These are phyloP conservation scores for Brenthis hecate DNA, from an alignment of 2,888 invertebrate genomes.

Conservation along the genomic window DNA sequence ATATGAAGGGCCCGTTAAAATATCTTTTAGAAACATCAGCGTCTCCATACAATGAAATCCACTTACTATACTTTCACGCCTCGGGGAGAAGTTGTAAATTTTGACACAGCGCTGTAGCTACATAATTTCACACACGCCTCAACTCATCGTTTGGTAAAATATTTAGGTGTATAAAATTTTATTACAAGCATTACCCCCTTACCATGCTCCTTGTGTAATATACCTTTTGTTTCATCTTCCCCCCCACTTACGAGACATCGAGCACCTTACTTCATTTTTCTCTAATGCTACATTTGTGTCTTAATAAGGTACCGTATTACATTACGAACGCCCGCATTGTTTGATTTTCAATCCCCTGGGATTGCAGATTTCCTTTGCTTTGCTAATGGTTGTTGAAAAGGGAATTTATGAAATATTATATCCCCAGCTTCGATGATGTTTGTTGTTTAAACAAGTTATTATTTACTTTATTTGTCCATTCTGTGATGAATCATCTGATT, in stretches of 20 bases:
- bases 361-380: conserved; percentile 65
- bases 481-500: conserved; percentile 13
- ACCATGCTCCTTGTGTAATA: conserved; percentile 66
- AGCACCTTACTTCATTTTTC: conserved; percentile 65
- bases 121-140: conserved; percentile 77
- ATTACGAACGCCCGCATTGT: conserved; percentile 70
- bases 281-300: conserved; percentile 77
- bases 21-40: conserved; percentile 29
- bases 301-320: conserved; percentile 77
- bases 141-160: conserved; percentile 77
- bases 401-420: conserved; percentile 59
- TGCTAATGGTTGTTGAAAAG: conserved; percentile 65
- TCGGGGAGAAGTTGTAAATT: conserved; percentile 62
- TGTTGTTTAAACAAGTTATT: conserved; percentile 14
- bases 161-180: conserved; percentile 81
- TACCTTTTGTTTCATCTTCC: conserved; percentile 67
- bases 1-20: conserved; percentile 16
- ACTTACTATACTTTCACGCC: conserved; percentile 45
- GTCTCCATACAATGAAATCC: conserved; percentile 45
- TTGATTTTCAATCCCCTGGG: conserved; percentile 75
- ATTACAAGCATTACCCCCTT: conserved; percentile 76
- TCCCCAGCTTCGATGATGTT: conserved; percentile 15
- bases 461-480: conserved; percentile 15
- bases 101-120: conserved; percentile 56
- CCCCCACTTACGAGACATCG: conserved; percentile 50